These are phyloP conservation scores for Melipona quadrifasciata DNA, from an alignment of 1,140 invertebrate species.

Conservation along the genomic window DNA sequence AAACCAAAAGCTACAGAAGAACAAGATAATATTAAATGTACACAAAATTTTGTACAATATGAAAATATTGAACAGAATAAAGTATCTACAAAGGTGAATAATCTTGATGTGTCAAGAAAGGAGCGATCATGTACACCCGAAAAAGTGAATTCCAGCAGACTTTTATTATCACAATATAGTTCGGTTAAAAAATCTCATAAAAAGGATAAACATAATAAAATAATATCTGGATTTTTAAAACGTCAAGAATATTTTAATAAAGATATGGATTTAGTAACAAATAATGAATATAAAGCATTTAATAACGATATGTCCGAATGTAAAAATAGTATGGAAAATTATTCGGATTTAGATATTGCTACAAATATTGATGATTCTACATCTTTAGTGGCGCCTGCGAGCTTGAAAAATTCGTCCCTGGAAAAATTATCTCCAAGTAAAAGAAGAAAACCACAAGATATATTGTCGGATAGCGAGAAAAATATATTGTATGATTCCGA, in stretches of 20 bases:
- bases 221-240: conserved; percentile 63
- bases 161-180: conserved; percentile 71
- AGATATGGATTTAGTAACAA: conserved; percentile 4
- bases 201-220: conserved; percentile 75
- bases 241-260: conserved; percentile 61
- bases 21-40: not conserved
- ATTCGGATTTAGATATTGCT: not conserved
- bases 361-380: not conserved
- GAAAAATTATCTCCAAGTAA: conserved; percentile 64
- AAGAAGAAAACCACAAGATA: conserved; percentile 55
- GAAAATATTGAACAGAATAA: not conserved
- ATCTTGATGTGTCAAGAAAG: not conserved
- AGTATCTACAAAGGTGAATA: not conserved
- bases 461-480: not conserved
- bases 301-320: not conserved
- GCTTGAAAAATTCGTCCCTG: not conserved
- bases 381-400: too few species aligned
- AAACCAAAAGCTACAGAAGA: not conserved
- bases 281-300: not conserved
- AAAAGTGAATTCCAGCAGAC: conserved; percentile 74
- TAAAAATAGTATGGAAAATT: not conserved
- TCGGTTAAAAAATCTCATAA: conserved; percentile 78
- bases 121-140: conserved; percentile 73
- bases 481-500: not conserved
- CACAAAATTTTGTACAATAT: not conserved